These are phyloP conservation scores for Chloroclystis v-ata DNA, from an alignment of 2,888 invertebrate genomes.

Conservation along the genomic window DNA sequence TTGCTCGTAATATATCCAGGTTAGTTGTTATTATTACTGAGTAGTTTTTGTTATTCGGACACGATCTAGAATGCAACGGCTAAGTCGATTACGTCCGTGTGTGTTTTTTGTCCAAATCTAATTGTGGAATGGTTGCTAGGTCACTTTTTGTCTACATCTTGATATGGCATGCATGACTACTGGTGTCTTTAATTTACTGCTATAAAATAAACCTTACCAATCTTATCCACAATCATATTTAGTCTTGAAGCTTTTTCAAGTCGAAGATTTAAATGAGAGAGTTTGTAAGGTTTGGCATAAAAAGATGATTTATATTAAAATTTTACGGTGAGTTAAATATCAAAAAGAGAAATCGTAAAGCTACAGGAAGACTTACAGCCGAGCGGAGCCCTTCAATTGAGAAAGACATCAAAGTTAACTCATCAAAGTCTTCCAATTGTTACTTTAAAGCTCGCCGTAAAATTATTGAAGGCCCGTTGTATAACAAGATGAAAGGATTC, in stretches of 20 bases:
- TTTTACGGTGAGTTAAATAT: conserved; percentile 16
- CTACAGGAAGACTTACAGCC: conserved; percentile 14
- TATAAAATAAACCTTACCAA: conserved; percentile 11
- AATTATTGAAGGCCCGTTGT: conserved; percentile 16
- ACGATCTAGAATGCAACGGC: conserved; percentile 47
- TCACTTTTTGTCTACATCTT: conserved; percentile 28
- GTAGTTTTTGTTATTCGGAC: conserved; percentile 18
- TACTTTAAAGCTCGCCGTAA: conserved; percentile 16
- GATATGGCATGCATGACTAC: conserved; percentile 29
- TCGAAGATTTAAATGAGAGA: too few relatives aligned
- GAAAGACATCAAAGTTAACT: conserved; percentile 22
- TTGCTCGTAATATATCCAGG: conserved; percentile 42
- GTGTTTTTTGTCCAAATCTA: conserved; percentile 40
- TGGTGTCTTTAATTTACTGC: conserved; percentile 18
- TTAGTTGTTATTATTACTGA: conserved; percentile 19
- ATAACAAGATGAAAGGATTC: conserved; percentile 14
- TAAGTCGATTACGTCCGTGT: conserved; percentile 45
- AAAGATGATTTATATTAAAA: conserved; percentile 2
- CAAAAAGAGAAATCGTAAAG: conserved; percentile 18
- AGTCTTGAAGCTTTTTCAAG: too few relatives aligned
- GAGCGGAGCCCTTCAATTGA: conserved; percentile 16
- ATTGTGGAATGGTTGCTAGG: conserved; percentile 44
- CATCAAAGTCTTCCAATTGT: conserved; percentile 23
- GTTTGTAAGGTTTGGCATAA: neutral
- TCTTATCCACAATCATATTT: neutral